A percentile compares a stretch with the other conserved stretches of the same genome.
Evolutionary conservation across 2,113 vertebrate species (phyloP).

Genomic region (Heteronetta atricapilla): DNA sequence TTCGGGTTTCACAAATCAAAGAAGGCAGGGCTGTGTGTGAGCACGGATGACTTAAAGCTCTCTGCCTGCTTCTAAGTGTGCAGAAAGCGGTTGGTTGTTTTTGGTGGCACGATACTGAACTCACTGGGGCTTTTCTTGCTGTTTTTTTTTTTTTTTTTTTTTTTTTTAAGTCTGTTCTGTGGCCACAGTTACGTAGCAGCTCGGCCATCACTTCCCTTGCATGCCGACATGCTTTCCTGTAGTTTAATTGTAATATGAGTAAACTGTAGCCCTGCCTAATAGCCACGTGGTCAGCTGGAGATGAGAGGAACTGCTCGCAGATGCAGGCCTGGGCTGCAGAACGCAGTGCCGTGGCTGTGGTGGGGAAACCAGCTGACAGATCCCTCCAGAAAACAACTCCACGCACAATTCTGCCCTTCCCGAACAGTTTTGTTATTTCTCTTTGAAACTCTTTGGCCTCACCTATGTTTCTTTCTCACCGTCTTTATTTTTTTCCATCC

Average conservation of each 20-base stretch:
- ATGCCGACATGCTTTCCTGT: constrained; percentile 59
- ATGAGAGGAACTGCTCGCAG: constrained; percentile 36
- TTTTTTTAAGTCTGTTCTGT: not conserved
- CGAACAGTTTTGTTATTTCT: not conserved
- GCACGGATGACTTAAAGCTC: not conserved
- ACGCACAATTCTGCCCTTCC: not conserved
- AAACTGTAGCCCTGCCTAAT: constrained; percentile 27
- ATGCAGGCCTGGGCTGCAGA: not conserved
- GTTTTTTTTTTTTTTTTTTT: not conserved
- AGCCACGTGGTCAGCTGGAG: constrained; percentile 35
- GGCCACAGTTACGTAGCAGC: constrained; percentile 41
- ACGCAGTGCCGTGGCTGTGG: not conserved
- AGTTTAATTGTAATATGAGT: constrained; percentile 58
- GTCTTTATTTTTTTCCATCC: not conserved
- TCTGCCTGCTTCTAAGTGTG: not conserved
- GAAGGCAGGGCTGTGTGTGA: not conserved
- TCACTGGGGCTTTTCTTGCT: not conserved
- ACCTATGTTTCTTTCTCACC: not conserved
- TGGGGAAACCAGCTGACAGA: not conserved
- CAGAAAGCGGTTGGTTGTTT: not conserved
- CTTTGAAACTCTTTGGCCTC: not conserved
- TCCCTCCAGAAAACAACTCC: not conserved
- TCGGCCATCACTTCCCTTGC: constrained; percentile 55
- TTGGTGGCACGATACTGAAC: not conserved
- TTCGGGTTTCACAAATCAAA: not conserved